These are phyloP conservation scores for Spongilla lacustris DNA, from an alignment of 37 sponge, comb jelly and placozoan species.

Conservation along the genomic window DNA sequence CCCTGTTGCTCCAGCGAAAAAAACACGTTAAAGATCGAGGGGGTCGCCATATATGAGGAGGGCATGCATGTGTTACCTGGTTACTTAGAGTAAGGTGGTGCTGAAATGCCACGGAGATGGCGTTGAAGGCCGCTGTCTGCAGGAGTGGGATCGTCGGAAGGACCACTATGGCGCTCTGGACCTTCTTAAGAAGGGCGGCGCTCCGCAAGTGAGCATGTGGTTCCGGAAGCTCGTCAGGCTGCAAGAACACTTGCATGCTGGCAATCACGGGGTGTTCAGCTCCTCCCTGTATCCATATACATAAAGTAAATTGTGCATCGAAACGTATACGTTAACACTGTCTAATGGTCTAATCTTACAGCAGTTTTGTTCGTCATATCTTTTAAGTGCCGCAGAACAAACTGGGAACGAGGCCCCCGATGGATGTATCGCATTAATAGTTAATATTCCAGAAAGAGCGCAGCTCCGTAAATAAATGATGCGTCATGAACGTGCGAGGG, in stretches of 20 bases:
- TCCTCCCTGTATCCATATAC: neutral
- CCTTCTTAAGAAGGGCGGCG: constrained; percentile 22
- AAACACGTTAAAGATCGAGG: no score
- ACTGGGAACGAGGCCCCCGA: neutral
- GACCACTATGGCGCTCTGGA: constrained; percentile 4
- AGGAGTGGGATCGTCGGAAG: constrained; percentile 41
- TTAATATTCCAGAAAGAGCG: neutral
- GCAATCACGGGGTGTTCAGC: constrained; percentile 11
- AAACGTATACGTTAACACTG: no score
- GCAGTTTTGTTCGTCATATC: neutral
- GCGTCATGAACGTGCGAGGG: neutral
- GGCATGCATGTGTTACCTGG: neutral
- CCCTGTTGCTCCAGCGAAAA: neutral
- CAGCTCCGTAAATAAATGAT: neutral
- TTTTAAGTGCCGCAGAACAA: neutral
- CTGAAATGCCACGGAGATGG: constrained; percentile 23
- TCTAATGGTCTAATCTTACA: no score
- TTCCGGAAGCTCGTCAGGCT: constrained; percentile 13
- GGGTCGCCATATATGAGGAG: no score
- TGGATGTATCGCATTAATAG: neutral
- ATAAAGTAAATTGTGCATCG: neutral
- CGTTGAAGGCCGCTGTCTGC: constrained; percentile 47
- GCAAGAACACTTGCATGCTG: constrained; percentile 25
- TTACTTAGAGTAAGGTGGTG: constrained; percentile 15
- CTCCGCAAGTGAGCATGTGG: neutral